Evolutionary conservation across 1,140 invertebrate species (phyloP), one percentile per base, ranked within the genome.

Genomic region (Ericerus pela): DNA sequence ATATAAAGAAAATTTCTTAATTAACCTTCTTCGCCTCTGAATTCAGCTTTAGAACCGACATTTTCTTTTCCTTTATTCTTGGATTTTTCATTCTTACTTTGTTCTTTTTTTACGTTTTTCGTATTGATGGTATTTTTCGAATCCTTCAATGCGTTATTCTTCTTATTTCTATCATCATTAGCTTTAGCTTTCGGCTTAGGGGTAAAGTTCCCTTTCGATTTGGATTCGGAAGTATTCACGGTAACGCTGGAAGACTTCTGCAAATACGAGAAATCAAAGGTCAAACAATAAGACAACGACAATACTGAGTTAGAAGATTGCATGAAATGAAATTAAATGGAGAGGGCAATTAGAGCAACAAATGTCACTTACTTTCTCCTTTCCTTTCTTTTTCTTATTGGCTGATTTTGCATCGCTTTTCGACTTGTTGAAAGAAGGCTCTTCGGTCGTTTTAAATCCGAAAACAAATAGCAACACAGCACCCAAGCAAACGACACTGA

Each of bases 1-100:
- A n/a, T n/a, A n/a, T n/a, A n/a, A n/a, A n/a, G n/a, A n/a, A n/a
- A n/a, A n/a, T n/a, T n/a, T n/a, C n/a, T 16, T 5, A 38, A 38
- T 47, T 22, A 24, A 47, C 41, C 41, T 47, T 47, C 41, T 47
- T 47, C 41, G 20, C 26, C 41, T 18, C 3, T 24, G 10, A 10
- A 47, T 18, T 47, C 41, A 4, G 20, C 5, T 8, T 41, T 41
- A 41, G n/a, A 8, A 10, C 14, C 41, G 20, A 47, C 20, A 16
- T 47, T 47, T 47, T 47, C 41, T 14, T 47, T 47, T 8, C 41
- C 41, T 47, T 47, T 47, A 18, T 47, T 47, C 20, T 47, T 47
- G n/a, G n/a, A n/a, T 14, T 16, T 47, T 24, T 47, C 41, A 6
- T 24, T 24, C 6, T 3, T 24, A 22, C 2, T 2, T 18, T 2